Conservation (phyloP, 2,113 vertebrate species). For the Agelaius phoeniceus region DNA sequence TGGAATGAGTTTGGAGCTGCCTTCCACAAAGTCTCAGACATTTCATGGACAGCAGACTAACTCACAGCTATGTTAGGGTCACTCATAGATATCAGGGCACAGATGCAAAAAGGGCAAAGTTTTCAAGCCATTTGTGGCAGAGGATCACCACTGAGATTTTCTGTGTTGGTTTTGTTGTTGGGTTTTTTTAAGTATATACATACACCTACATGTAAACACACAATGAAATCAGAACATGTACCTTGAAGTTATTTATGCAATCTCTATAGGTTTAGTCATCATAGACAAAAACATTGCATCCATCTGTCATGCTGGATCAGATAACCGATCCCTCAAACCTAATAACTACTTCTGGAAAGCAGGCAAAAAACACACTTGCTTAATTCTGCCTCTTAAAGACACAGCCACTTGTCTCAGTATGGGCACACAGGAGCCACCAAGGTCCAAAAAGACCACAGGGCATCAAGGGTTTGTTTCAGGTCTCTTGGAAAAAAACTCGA, state of each 20-base stretch:
- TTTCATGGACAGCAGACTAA: background rate
- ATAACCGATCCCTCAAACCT: background rate
- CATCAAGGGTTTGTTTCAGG: background rate
- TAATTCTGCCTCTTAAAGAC: background rate
- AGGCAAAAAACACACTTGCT: background rate
- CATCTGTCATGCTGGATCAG: constrained; percentile 29
- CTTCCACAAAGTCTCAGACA: background rate
- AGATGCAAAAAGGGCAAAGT: background rate
- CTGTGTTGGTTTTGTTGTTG: background rate
- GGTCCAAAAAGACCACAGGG: background rate
- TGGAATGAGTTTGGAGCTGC: background rate
- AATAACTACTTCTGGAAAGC: background rate
- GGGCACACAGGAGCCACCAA: background rate
- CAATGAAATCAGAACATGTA: background rate
- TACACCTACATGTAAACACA: background rate
- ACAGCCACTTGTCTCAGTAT: background rate
- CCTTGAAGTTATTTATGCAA: background rate
- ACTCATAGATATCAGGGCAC: background rate
- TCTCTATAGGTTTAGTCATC: constrained; percentile 34
- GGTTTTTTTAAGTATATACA: background rate
- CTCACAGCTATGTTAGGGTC: background rate
- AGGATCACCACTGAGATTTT: background rate
- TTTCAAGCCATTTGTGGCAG: background rate
- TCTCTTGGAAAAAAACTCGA: background rate
- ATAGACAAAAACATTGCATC: constrained; percentile 25